Evolutionary conservation across 2,797 vertebrate genomes (phyloP).

Genomic region (Sebastes kiyomatsui): DNA sequence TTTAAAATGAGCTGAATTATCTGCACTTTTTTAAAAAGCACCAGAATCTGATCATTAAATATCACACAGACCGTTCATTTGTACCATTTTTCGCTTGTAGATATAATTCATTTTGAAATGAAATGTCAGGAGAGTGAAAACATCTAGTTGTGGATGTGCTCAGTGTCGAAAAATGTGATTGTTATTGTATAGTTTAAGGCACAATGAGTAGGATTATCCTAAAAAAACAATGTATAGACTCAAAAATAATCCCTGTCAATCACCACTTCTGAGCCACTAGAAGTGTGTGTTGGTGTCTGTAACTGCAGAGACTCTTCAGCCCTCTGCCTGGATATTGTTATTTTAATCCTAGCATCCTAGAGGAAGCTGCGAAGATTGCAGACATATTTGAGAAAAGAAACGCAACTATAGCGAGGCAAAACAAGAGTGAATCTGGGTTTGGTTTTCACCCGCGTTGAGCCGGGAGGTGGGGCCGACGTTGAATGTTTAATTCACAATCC

Average conservation of each 20-base stretch:
- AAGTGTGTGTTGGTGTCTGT: no score
- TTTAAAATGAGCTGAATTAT: background rate
- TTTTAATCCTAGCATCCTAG: background rate
- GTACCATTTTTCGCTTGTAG: background rate
- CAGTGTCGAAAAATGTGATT: background rate
- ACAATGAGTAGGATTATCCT: no score
- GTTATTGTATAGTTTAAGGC: background rate
- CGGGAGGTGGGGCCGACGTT: rapidly evolving
- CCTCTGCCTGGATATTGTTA: background rate
- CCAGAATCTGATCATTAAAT: background rate
- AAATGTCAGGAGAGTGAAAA: background rate
- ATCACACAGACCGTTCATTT: background rate
- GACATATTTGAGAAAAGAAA: background rate
- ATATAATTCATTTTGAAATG: background rate
- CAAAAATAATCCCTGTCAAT: background rate
- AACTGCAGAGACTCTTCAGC: no score
- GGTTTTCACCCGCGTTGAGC: no score
- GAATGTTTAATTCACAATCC: rapidly evolving
- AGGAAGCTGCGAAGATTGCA: background rate
- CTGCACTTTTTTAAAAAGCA: background rate
- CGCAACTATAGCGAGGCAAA: background rate
- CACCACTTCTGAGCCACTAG: background rate
- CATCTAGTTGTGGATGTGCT: background rate
- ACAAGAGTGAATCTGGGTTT: background rate
- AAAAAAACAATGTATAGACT: no score